Conservation (phyloP, 2,888 invertebrate genomes). For the Eumerus sabulonum region DNA sequence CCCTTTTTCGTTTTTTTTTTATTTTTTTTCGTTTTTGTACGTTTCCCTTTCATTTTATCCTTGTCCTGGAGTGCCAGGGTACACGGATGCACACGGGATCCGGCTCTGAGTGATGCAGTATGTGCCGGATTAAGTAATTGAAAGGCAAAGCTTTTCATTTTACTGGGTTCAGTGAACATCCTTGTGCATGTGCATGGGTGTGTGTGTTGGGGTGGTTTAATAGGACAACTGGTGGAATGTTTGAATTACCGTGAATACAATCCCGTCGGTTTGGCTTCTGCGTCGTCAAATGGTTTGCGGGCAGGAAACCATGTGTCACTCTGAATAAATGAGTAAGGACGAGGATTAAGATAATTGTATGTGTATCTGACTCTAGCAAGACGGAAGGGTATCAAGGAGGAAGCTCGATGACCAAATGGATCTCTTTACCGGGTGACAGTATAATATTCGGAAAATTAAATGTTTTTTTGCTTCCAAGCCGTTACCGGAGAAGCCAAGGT, state of each 20-base stretch:
- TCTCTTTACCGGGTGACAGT: too few relatives aligned
- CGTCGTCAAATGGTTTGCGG: slow-evolving; percentile 15
- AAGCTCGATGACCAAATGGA: too few relatives aligned
- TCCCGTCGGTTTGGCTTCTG: slow-evolving; percentile 27
- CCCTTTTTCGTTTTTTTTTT: neutral
- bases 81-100: slow-evolving; percentile 23
- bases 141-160: slow-evolving; percentile 45
- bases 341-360: too few relatives aligned
- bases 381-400: too few relatives aligned
- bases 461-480: too few relatives aligned
- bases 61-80: slow-evolving; percentile 26
- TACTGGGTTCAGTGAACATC: slow-evolving; percentile 41
- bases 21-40: slow-evolving; percentile 7
- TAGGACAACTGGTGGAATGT: slow-evolving; percentile 29
- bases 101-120: slow-evolving; percentile 46
- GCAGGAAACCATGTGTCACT: neutral
- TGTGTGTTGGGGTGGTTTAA: neutral
- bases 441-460: too few relatives aligned
- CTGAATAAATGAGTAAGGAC: too few relatives aligned
- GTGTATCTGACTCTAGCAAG: too few relatives aligned
- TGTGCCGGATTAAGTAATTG: slow-evolving; percentile 60
- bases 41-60: neutral
- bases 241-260: slow-evolving; percentile 46
- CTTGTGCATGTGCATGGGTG: slow-evolving; percentile 23
- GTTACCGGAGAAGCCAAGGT: too few relatives aligned